Percentiles rank a stretch among this genome's conserved stretches.
phyloP scores from a whole-genome alignment of 2,888 invertebrate species.

The Tenthredo livida region DNA sequence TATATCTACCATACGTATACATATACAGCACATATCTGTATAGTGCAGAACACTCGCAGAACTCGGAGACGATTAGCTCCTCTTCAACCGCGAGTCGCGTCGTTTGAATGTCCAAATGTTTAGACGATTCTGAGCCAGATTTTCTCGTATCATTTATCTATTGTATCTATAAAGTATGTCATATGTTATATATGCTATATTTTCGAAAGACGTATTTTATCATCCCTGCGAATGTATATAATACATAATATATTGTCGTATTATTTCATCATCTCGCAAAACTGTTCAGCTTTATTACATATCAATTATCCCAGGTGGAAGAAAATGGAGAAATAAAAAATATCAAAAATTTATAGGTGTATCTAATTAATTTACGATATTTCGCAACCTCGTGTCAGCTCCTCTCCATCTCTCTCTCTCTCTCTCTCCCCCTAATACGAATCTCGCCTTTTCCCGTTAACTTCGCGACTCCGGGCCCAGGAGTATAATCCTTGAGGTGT shows the following conservation, averaged over 20 bases:
- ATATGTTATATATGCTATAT: too few relatives aligned
- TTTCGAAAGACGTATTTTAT: neutral
- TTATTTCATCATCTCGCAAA: too few relatives aligned
- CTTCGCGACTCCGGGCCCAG: neutral
- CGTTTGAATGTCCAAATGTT: neutral
- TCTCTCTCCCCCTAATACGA: neutral
- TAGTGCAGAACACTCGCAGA: neutral
- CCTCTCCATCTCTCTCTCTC: neutral
- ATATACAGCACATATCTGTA: too few relatives aligned
- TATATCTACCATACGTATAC: too few relatives aligned
- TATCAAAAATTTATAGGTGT: neutral
- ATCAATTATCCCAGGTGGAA: too few relatives aligned
- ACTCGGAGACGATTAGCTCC: neutral
- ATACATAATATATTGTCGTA: too few relatives aligned
- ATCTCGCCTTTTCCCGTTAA: neutral
- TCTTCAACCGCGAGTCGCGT: neutral
- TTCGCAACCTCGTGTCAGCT: neutral
- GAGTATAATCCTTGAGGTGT: slow-evolving; percentile 50
- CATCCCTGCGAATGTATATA: too few relatives aligned
- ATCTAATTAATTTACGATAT: slow-evolving; percentile 11
- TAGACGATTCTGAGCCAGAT: neutral
- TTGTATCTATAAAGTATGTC: neutral
- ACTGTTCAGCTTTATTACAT: too few relatives aligned
- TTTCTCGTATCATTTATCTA: neutral
- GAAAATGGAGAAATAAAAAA: too few relatives aligned